Evolutionary conservation across 2,113 vertebrate species (phyloP), one percentile per base, ranked within the genome.

Genomic region (Percina caprodes): DNA sequence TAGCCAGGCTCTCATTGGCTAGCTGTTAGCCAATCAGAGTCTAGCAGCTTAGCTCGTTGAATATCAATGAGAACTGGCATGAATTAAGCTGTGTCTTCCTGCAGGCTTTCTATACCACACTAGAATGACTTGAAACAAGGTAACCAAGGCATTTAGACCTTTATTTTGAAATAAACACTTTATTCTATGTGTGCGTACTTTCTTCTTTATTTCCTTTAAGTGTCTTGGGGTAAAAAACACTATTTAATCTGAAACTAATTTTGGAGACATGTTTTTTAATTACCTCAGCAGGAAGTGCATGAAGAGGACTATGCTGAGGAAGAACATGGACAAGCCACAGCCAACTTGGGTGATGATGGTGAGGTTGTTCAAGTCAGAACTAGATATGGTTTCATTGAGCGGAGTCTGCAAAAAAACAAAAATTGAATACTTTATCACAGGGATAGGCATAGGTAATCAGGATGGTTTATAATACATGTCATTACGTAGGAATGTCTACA

Each of bases 291-390:
- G 77, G 21, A 78, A 94, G 81, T 95, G 92, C 84, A 91, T 93
- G 62, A 95, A 95, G 49, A 95, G 73, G 6, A 78, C 71, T 5
- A 94, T 35, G 21, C 72, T 1, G n/a, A 94, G 86, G 77, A 95
- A 95, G 71, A 95, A 92, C 76, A 94, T 78, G 61, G 95, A 95
- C 54, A 94, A 1, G 8, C 94, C 93, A 26, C 94, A 95, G 63
- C 95, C 94, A 7, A 88, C 68, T 55, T 92, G 88, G 9, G 94
- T 90, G 89, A 95, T 92, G 80, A 73, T 91, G 61, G 90, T 94
- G 62, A 95, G 93, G 7, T 18, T 72, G 0, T 26, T 82, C 46
- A 95, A 48, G 70, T 95, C 87, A 11, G 24, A 6, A 23, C 0
- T 18, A 1, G 88, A 51, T 15, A 93, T 80, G 59, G 69, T 69